Base-by-base conservation (phyloP, 2,797 vertebrate genomes). In the Cyprinodon diabolis region DNA sequence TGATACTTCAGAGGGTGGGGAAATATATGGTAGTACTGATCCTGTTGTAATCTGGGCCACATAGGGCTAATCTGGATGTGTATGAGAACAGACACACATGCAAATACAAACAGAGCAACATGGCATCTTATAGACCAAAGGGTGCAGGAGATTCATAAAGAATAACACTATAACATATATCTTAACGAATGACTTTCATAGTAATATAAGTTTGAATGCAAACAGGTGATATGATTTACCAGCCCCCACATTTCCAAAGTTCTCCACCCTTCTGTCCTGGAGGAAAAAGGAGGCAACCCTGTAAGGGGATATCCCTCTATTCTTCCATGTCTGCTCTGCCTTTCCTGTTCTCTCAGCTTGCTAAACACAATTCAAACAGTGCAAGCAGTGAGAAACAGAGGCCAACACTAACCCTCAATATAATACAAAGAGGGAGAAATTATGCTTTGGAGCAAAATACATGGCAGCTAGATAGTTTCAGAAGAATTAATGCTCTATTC, bases 251-350 rank as follows among this genome's bases (percentile, higher is more conserved):
- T 84, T 85, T 86, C 80, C 84, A 60, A 90, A 85, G 86, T 89
- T 90, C 80, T 88, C 87, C 88, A 81, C 90, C 82, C 75, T 72
- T 91, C 86, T 87, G 78, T 91, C 94, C 93, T 84, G 83, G 89
- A 92, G 93, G 94, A 71, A 91, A 94, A 94, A 94, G 94, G 94
- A 94, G 94, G 92, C 81, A 92, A 85, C 85, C 81, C 83, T 93
- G 93, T 91, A 93, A 95, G 91, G 93, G 95, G 95, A 96, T 95
- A 96, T 96, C 95, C 95, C 94, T 94, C 93, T 90, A 96, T 95
- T 96, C 93, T 95, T 94, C 90, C 92, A 87, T 71, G 85, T 75
- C 77, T 87, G 90, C 87, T 93, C 92, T 93, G 94, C 92, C 93
- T 94, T 95, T 96, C 95, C 95, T 94, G 95, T 94, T 90, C 89